Percentiles rank a stretch among this genome's conserved stretches.
phyloP scores from a whole-genome alignment of 2,888 invertebrate genomes.

The Hypsopygia costalis region DNA sequence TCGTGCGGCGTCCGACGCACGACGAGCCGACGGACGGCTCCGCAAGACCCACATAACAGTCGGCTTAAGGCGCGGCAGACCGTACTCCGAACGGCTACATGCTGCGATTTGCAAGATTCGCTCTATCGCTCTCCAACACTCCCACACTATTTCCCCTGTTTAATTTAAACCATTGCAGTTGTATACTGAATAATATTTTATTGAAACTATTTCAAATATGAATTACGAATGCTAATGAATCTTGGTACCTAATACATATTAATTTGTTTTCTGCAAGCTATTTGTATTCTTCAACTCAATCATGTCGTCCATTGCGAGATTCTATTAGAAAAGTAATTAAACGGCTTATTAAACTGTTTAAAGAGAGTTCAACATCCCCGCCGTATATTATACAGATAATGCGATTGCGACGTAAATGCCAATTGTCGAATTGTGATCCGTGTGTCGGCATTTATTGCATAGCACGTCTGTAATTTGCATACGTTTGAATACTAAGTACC shows the following conservation, averaged over 20 bases:
- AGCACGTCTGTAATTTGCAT: constrained; percentile 79
- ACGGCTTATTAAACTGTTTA: constrained; percentile 3
- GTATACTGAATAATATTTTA: constrained; percentile 17
- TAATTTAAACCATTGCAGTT: constrained; percentile 16
- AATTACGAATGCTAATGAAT: too few relatives aligned
- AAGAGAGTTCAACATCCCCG: constrained; percentile 4
- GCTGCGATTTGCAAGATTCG: constrained; percentile 64
- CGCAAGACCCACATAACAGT: constrained; percentile 41
- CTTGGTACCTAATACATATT: too few relatives aligned
- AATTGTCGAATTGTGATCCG: constrained; percentile 79
- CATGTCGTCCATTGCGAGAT: neutral
- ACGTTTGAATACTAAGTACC: constrained; percentile 78
- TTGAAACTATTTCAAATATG: too few relatives aligned
- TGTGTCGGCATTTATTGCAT: constrained; percentile 78
- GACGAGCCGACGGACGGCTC: neutral
- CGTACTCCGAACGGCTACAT: constrained; percentile 36
- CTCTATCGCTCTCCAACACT: constrained; percentile 59
- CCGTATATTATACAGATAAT: constrained; percentile 36
- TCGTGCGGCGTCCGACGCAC: neutral
- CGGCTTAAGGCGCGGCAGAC: constrained; percentile 46
- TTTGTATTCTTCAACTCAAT: too few relatives aligned
- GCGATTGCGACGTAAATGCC: constrained; percentile 69
- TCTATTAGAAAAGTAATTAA: neutral
- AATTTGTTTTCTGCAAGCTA: too few relatives aligned
- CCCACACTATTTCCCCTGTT: constrained; percentile 44